Evolutionary conservation across 2,113 vertebrate genomes (phyloP).

Genomic region (Equus quagga): DNA sequence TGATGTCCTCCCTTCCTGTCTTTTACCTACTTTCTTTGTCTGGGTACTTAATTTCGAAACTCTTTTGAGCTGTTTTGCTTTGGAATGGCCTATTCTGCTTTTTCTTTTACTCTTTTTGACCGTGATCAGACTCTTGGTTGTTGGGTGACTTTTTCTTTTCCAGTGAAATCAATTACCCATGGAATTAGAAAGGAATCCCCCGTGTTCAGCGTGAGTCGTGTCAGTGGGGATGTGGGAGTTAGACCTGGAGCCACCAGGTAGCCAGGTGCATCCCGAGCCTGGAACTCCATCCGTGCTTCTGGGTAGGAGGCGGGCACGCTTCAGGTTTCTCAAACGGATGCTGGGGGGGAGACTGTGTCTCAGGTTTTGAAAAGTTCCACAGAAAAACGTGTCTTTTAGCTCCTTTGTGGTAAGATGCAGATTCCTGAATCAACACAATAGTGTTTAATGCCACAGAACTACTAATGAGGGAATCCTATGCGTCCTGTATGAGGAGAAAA

Average conservation of each 20-base stretch:
- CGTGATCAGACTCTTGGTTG: neutral
- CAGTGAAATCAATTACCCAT: neutral
- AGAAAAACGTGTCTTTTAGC: neutral
- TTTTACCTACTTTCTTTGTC: neutral
- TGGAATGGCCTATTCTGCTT: neutral
- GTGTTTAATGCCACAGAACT: neutral
- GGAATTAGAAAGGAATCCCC: neutral
- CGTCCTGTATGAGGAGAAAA: neutral
- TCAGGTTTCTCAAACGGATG: neutral
- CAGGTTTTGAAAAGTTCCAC: neutral
- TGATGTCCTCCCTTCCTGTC: neutral
- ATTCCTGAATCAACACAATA: neutral
- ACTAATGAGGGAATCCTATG: neutral
- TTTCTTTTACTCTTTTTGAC: neutral
- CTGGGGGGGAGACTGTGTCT: rapidly evolving
- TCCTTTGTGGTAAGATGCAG: neutral
- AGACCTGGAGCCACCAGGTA: neutral
- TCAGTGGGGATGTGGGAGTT: neutral
- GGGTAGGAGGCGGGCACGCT: neutral
- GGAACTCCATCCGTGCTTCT: neutral
- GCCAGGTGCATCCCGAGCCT: neutral
- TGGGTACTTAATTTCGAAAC: neutral
- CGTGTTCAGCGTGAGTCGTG: neutral
- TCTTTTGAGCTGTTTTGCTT: neutral
- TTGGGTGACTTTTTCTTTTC: constrained; percentile 17